Base-by-base conservation (phyloP, 1,140 invertebrate species). In the Harlomillsia oculata region DNA sequence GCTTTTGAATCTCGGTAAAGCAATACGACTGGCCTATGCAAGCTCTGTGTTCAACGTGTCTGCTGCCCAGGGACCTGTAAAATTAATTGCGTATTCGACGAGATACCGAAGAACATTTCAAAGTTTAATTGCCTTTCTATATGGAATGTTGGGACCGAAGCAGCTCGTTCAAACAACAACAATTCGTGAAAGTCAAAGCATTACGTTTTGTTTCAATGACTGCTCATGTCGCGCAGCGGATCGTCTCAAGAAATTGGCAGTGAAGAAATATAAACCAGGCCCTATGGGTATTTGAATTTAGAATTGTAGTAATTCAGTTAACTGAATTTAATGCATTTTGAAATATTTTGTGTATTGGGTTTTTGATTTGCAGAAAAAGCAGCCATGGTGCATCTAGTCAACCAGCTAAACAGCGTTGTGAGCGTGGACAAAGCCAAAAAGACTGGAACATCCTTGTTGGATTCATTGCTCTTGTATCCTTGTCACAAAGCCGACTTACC, bases 71-170 rank as follows among this genome's bases (percentile, higher is more conserved):
- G 14, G 20, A 30, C 39, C 45, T 44, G 29, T 53, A 3, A 65
- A 56, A 48, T 40, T 62, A 21, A 70, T 83, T 21, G 76, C 86
- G 3, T 87, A 83, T 67, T 87, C 84, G 55, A 95, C 90, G 0
- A 77, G 83, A 32, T 90, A 89, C 70, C 75, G 85, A 6, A 77
- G 91, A 66, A 95, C 91, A 11, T 89, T 89, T 62, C 90, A 95
- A 70, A 93, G 89, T 67, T 82, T 83, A 4, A 71, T 90, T 32
- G 87, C 87, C 2, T 76, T 91, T 58, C 68, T 90, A 11, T 90
- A 82, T 73, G 79, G 83, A 0, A 78, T 89, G 54, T 69, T 90
- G 20, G 78, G 83, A 11, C 72, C 75, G 4, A 78, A 80, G 44
- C 67, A 74, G 54, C 58, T 65, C 18, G 45, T 77, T 9, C 51